phyloP scores from a whole-genome alignment of 2,113 vertebrate genomes.

The Struthidea cinerea region DNA sequence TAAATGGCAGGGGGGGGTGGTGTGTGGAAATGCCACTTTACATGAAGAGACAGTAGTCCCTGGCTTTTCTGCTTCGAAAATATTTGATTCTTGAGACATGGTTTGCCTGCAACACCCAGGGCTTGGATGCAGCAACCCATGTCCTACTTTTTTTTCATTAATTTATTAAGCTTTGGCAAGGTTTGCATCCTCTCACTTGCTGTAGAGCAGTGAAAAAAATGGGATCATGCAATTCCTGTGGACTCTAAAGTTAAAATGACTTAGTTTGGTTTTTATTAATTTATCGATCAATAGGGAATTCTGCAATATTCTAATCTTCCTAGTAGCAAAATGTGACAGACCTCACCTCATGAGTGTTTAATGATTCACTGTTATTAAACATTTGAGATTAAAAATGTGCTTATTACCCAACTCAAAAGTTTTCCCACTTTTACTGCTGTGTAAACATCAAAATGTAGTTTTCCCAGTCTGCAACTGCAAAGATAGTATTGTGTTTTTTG shows the following conservation, averaged over 20 bases:
- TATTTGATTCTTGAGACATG: neutral
- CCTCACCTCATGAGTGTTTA: neutral
- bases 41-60: neutral
- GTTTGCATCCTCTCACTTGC: neutral
- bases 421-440: neutral
- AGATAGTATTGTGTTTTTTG: neutral
- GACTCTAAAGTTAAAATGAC: neutral
- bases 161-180: neutral
- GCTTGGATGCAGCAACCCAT: too few relatives aligned
- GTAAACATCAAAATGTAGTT: neutral
- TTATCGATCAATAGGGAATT: neutral
- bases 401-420: neutral
- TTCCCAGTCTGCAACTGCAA: neutral
- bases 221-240: neutral
- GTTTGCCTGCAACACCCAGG: too few relatives aligned
- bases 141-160: neutral
- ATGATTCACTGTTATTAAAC: neutral
- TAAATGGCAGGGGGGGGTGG: neutral
- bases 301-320: neutral
- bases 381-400: neutral
- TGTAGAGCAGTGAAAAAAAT: neutral
- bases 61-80: neutral
- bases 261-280: neutral
- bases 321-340: neutral
- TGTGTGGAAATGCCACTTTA: neutral